Conservation (phyloP, 1,140 invertebrate genomes). For the Eriocheir sinensis region DNA sequence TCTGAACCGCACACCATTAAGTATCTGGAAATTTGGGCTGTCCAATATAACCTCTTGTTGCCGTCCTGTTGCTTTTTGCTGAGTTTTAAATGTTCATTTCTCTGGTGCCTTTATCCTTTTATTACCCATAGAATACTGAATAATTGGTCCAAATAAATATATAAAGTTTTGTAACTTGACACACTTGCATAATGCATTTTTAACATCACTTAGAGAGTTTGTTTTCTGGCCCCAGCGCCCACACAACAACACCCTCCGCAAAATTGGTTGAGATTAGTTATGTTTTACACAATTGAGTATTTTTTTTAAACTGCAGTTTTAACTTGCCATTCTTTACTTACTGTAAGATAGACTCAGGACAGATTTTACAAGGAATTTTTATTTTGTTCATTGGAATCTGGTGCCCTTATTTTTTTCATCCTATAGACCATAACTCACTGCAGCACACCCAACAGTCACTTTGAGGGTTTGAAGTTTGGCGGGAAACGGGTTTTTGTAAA, state of each 20-base stretch:
- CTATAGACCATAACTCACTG: constrained; percentile 66
- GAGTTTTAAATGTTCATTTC: background rate
- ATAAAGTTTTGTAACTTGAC: too few species aligned
- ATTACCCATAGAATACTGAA: background rate
- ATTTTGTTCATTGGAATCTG: constrained; percentile 65
- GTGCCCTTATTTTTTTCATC: constrained; percentile 69
- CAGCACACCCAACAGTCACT: constrained; percentile 74
- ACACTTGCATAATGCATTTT: too few species aligned
- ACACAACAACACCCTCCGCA: too few species aligned
- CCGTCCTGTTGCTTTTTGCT: background rate
- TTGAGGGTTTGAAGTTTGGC: constrained; percentile 59
- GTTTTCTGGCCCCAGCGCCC: too few species aligned
- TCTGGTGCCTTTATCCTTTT: background rate
- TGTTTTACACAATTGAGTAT: too few species aligned
- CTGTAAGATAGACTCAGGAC: too few species aligned
- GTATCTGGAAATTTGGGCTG: background rate
- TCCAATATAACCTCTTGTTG: background rate
- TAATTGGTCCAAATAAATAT: background rate
- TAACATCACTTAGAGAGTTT: too few species aligned
- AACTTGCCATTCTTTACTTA: constrained; percentile 10
- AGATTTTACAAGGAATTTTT: constrained; percentile 68
- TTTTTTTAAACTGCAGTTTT: too few species aligned
- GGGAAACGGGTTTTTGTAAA: constrained; percentile 69
- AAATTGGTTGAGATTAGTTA: too few species aligned
- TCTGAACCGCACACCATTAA: background rate